A percentile compares a stretch with the other conserved stretches of the same genome.
Conservation (phyloP, 2,113 vertebrate species). For the Crotalus viridis region DNA sequence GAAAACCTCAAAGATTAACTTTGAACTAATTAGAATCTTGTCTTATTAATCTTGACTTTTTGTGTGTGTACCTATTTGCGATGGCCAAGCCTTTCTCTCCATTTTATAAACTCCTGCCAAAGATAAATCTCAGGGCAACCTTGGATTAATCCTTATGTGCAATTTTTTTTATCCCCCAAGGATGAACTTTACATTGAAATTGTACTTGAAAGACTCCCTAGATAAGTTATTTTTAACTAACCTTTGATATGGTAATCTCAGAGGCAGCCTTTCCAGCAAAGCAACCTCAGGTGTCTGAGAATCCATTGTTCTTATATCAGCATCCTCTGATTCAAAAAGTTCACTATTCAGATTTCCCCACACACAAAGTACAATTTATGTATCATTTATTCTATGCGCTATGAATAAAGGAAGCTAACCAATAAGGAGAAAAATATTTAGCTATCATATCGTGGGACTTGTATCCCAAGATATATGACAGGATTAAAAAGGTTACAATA, state of each 20-base stretch:
- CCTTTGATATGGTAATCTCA: slow-evolving; percentile 18
- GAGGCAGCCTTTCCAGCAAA: not conserved
- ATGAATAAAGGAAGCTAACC: not conserved
- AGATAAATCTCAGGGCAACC: not conserved
- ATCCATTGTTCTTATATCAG: slow-evolving; percentile 19
- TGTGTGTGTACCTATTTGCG: not conserved
- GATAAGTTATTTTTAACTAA: not conserved
- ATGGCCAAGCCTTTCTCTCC: not conserved
- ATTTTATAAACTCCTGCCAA: not conserved
- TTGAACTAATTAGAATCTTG: not conserved
- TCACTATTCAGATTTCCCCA: not conserved
- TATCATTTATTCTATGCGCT: not conserved
- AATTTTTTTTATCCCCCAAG: not conserved
- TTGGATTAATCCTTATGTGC: not conserved
- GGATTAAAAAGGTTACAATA: not conserved
- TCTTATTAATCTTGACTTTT: slow-evolving; percentile 3
- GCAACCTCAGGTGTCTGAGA: not conserved
- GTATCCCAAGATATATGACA: not conserved
- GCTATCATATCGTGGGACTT: not conserved
- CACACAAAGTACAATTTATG: not conserved
- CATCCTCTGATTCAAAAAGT: slow-evolving; percentile 8
- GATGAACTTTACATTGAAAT: not conserved
- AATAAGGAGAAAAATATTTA: not conserved
- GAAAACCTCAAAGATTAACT: not conserved
- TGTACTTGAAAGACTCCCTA: not conserved